A percentile compares a stretch with the other conserved stretches of the same genome.
Conservation (phyloP, 2,888 invertebrate species). For the Lymantria monacha region DNA sequence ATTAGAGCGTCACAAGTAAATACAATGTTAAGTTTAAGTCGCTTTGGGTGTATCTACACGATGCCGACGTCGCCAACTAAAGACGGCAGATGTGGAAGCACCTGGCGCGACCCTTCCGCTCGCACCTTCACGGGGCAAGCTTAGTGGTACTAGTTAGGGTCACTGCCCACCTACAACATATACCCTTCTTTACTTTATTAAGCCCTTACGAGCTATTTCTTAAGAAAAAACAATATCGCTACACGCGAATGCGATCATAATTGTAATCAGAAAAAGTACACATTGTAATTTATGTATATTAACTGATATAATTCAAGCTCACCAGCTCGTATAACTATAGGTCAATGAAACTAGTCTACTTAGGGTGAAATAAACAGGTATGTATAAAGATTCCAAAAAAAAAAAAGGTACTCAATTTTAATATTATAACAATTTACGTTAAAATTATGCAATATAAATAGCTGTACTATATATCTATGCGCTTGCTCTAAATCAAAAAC, state of each 20-base stretch:
- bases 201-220: constrained; percentile 51
- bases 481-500: constrained; percentile 60
- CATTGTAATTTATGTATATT: constrained; percentile 44
- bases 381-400: constrained; percentile 23
- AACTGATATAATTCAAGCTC: constrained; percentile 31
- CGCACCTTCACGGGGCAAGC: constrained; percentile 48
- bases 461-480: background rate
- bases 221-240: constrained; percentile 63
- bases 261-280: constrained; percentile 61
- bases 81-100: constrained; percentile 78
- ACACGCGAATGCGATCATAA: constrained; percentile 69
- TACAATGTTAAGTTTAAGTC: constrained; percentile 45
- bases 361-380: constrained; percentile 44
- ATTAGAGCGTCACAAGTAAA: constrained; percentile 62
- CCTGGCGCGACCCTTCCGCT: constrained; percentile 79
- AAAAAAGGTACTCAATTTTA: background rate
- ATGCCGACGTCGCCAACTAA: constrained; percentile 46
- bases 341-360: constrained; percentile 49
- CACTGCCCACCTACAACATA: constrained; percentile 76
- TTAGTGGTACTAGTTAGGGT: constrained; percentile 49
- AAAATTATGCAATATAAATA: background rate
- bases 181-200: constrained; percentile 54
- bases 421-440: constrained; percentile 5
- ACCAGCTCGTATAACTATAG: constrained; percentile 41
- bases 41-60: constrained; percentile 47